Evolutionary conservation across 2,113 vertebrate species (phyloP), one percentile per base, ranked within the genome.

Genomic region (Equus quagga): DNA sequence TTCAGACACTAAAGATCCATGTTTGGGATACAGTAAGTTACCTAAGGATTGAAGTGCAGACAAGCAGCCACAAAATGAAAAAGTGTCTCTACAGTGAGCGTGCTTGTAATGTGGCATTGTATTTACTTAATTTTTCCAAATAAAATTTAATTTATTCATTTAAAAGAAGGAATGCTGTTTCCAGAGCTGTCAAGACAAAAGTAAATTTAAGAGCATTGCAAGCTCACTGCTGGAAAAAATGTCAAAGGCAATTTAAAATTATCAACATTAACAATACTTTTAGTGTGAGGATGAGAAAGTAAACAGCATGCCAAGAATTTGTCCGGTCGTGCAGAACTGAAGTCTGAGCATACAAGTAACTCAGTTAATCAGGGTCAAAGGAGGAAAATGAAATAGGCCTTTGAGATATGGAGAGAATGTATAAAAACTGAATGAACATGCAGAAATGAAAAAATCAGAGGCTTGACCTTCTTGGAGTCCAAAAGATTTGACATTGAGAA

Each of bases 171-270:
- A 97, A 49, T 96, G 60, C 9, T 93, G n/a, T 75, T 98, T 79
- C 81, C 60, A 91, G 67, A 87, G 2, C 44, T 65, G 86, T 93
- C n/a, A 78, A 96, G 62, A 60, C 51, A 94, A 69, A 69, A 92
- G 88, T 89, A 97, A 96, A 89, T 87, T 76, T 94, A 96, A 95
- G 78, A 33, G 69, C n/a, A 97, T 51, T 86, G 56, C 19, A 83
- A 93, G 78, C 82, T 95, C 94, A 83, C 69, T 91, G 26, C 54
- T 87, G 94, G 97, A 82, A 49, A 21, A 97, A 93, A 94, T 92
- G 97, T 96, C 93, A 97, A 98, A 72, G 49, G 11, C 95, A 95
- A 98, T 98, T 97, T 46, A 97, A 97, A 91, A 89, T 82, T 85
- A 94, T 97, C 95, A 83, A 33, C 82, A 69, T 93, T 93, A 97